Base-by-base conservation (phyloP, 2,888 invertebrate genomes). In the Argynnis bischoffii region DNA sequence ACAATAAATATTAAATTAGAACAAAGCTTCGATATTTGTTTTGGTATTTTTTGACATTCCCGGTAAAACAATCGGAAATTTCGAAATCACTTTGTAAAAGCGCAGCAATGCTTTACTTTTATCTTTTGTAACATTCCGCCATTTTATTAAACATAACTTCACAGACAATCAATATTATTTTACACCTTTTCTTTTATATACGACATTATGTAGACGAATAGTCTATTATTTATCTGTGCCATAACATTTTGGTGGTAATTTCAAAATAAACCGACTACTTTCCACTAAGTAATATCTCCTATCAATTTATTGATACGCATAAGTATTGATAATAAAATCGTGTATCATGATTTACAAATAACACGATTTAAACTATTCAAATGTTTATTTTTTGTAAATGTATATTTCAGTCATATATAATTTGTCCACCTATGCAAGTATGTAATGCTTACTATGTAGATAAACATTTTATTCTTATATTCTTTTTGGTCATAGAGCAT, bases 81-180 rank as follows among this genome's bases (percentile, higher is more conserved):
- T 71, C 64, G 71, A 69, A 59, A 72, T 68, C 69, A 54, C 69
- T 56, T 68, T 66, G 55, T 72, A 72, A 73, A 81, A 83, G 82
- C 86, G 86, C 86, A 87, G 84, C 81, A 86, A 87, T 86, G 85
- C 86, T 84, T 78, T 78, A 73, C 69, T 53, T 59, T 59, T 59
- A 13, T 63, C 56, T 71, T 72, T 48, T 54, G 54, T 65, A 64
- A 46, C 46, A 21, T 35, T 69, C 68, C 69, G 73, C 76, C 76
- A 76, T 76, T 68, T 76, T 75, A 61, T 63, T 11, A 41, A 54
- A 46, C 48, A 59, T 48, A 59, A n/a, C 26, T 31, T n/a, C 21
- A 31, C n/a, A 59, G 59, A 48, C 31, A 48, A 48, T 13, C 26
- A 48, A 48, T 59, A 4, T n/a, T 5, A n/a, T n/a, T 26, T 26